Evolutionary conservation across 2,888 invertebrate genomes (phyloP).

Genomic region (Sacculina carcini): DNA sequence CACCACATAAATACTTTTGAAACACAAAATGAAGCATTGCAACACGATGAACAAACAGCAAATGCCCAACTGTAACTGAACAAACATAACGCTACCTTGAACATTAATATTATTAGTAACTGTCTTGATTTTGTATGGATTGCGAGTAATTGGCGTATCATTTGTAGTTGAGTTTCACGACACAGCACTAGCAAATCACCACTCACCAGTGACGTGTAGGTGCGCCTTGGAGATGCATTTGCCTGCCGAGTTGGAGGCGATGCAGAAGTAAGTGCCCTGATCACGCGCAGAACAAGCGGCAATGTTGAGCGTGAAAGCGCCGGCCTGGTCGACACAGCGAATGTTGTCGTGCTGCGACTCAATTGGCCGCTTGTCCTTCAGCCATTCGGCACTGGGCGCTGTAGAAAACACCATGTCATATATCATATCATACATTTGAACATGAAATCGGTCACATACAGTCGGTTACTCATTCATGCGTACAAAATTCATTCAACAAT

Average conservation of each 20-base stretch:
- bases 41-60: not conserved
- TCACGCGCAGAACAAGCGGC: constrained; percentile 90
- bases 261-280: constrained; percentile 71
- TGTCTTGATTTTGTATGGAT: not conserved
- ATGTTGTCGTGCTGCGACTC: constrained; percentile 96
- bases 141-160: not conserved
- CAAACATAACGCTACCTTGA: not conserved
- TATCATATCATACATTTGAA: too few relatives aligned
- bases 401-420: constrained; percentile 19
- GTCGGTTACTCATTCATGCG: too few relatives aligned
- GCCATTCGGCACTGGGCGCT: constrained; percentile 60
- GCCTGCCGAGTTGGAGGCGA: constrained; percentile 66
- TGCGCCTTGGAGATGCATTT: constrained; percentile 61
- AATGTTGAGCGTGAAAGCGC: constrained; percentile 71
- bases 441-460: too few relatives aligned
- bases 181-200: constrained; percentile 7
- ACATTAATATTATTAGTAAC: not conserved
- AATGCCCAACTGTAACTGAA: not conserved
- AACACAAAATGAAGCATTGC: not conserved
- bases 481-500: too few relatives aligned
- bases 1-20: not conserved
- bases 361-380: constrained; percentile 67
- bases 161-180: not conserved
- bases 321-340: constrained; percentile 30
- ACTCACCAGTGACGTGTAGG: constrained; percentile 16